Evolutionary conservation across 1,140 invertebrate genomes (phyloP).

Genomic region (Caenorhabditis remanei): DNA sequence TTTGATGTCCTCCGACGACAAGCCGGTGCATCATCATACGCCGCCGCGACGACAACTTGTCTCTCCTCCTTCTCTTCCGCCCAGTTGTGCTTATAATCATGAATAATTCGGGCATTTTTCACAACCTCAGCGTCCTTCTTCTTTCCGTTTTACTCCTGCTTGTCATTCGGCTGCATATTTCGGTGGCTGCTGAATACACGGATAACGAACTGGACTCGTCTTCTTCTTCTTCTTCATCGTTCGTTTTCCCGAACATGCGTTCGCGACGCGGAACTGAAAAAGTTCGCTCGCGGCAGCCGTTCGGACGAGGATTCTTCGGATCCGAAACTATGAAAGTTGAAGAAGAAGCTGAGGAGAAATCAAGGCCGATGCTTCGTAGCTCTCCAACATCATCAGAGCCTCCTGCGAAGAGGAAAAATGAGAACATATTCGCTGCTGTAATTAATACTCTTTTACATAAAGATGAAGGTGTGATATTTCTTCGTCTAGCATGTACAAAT

Average conservation of each 20-base stretch:
- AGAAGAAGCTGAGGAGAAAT: neutral
- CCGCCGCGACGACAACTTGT: conserved; percentile 10
- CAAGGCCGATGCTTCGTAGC: conserved; percentile 30
- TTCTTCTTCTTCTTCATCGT: neutral
- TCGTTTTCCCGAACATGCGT: neutral
- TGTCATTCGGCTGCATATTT: conserved; percentile 42
- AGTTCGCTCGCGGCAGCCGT: conserved; percentile 40
- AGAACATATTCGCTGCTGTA: conserved; percentile 45
- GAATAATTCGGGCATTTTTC: conserved; percentile 43
- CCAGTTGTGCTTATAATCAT: conserved; percentile 53
- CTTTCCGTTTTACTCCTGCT: conserved; percentile 23
- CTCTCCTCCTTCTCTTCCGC: neutral
- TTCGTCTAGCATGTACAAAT: neutral
- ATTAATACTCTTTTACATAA: conserved; percentile 49
- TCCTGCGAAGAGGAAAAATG: conserved; percentile 4
- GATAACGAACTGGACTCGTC: conserved; percentile 8
- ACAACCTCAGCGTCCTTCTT: conserved; percentile 12
- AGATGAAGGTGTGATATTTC: conserved; percentile 25
- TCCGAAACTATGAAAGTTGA: conserved; percentile 10
- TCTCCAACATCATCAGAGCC: conserved; percentile 26
- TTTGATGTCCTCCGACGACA: conserved; percentile 30
- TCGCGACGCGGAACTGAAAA: conserved; percentile 23
- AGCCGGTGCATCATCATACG: conserved; percentile 3
- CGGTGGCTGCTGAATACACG: conserved; percentile 34
- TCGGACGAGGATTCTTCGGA: conserved; percentile 37